Base-by-base conservation (phyloP, 2,888 invertebrate genomes). In the Nemoura dubitans region DNA sequence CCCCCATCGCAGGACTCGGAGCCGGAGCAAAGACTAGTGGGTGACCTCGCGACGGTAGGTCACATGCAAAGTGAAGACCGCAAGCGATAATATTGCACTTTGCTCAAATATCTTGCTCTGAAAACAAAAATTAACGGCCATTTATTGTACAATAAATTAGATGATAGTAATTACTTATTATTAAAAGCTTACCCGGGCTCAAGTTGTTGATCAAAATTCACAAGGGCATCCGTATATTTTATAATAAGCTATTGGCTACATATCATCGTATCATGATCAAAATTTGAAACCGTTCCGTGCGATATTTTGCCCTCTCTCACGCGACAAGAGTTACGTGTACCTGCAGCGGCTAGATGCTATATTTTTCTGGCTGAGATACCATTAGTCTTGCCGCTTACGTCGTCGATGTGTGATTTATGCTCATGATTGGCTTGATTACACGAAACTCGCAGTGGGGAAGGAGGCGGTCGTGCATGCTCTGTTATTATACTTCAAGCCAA, bases 211-310 rank as follows among this genome's bases (percentile, higher is more conserved):
- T 59, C 59, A n/a, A n/a, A n/a, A n/a, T n/a, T n/a, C n/a, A 21
- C 59, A 59, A 59, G 59, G 59, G 59, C 59, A 59, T 36, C 36
- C 59, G 59, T 59, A 21, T 36, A 3, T 59, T 59, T 14, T 21
- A 59, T 59, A 59, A 59, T 59, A 59, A 21, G 59, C 2, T 59
- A 59, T 21, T 59, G 59, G 10, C 59, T 59, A 59, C 59, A 59
- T 59, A 59, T 59, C 59, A 59, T 16, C 59, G 59, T 59, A 59
- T 59, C 59, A 59, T 59, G 59, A 59, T 59, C 59, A 59, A 59
- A 59, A 59, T 59, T 59, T 59, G 59, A 59, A 59, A 59, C 59
- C 10, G 59, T 59, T 59, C 14, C 59, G 59, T 59, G 59, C 59
- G 14, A 59, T 59, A 59, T 21, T 59, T 59, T 59, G 14, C 59